These are phyloP conservation scores for Anarhynchus alexandrinus DNA, from an alignment of 2,113 vertebrate genomes.

Conservation along the genomic window DNA sequence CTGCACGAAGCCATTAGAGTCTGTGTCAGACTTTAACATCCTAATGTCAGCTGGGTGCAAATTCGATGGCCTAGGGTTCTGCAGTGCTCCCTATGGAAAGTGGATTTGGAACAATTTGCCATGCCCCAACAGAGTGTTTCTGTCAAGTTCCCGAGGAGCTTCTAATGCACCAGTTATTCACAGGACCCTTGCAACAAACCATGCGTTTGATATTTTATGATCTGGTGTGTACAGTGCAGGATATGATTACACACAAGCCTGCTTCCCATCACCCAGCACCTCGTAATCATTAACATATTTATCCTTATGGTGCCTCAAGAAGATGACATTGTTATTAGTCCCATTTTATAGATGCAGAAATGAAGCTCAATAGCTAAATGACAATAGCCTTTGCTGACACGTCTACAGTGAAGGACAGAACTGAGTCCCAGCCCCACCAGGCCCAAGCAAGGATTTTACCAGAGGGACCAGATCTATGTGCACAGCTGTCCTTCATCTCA, in stretches of 20 bases:
- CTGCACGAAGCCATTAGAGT: slow-evolving; percentile 2
- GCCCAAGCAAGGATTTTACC: not conserved
- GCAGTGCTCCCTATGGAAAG: not conserved
- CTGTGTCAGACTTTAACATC: slow-evolving; percentile 23
- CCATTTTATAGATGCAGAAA: slow-evolving; percentile 23
- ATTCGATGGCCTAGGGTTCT: slow-evolving; percentile 12
- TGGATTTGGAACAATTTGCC: not conserved
- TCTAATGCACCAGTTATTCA: not conserved
- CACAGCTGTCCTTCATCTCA: not conserved
- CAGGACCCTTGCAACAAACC: not conserved
- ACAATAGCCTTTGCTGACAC: not conserved
- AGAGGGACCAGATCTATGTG: not conserved
- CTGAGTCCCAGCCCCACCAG: not conserved
- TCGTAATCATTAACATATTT: slow-evolving; percentile 33
- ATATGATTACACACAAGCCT: slow-evolving; percentile 54
- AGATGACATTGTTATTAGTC: slow-evolving; percentile 52
- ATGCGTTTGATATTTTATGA: slow-evolving; percentile 24
- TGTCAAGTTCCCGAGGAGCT: not conserved
- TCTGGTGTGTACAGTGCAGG: slow-evolving; percentile 41
- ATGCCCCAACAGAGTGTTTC: not conserved
- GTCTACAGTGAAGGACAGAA: not conserved
- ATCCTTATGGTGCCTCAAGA: slow-evolving; percentile 38
- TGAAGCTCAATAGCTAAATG: slow-evolving; percentile 17
- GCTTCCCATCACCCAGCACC: slow-evolving; percentile 49
- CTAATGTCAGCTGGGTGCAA: slow-evolving; percentile 33